These are phyloP conservation scores for Carassius carassius DNA, from an alignment of 2,113 vertebrate genomes.

Conservation along the genomic window DNA sequence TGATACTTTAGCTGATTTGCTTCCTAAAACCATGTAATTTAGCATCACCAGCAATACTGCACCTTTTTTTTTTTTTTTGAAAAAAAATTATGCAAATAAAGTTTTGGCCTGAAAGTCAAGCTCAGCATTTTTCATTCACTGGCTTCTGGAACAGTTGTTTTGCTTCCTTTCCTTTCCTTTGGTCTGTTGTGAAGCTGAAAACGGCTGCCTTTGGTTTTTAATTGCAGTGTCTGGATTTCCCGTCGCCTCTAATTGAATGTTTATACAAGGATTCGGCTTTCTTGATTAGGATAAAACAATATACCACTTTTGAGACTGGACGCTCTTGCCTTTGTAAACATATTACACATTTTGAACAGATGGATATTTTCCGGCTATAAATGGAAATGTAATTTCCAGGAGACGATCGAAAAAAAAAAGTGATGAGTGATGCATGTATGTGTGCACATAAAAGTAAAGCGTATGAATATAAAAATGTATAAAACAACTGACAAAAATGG, in stretches of 20 bases:
- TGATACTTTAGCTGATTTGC: neutral
- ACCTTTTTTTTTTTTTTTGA: neutral
- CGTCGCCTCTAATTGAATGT: slow-evolving; percentile 64
- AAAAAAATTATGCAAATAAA: neutral
- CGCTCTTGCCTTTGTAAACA: neutral
- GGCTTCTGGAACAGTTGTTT: slow-evolving; percentile 1
- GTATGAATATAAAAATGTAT: neutral
- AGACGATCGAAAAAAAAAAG: neutral
- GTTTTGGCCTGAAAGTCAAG: slow-evolving; percentile 2
- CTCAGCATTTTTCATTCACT: neutral
- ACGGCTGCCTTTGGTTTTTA: slow-evolving; percentile 54
- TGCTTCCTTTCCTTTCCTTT: neutral
- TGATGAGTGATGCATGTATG: neutral
- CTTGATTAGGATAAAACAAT: slow-evolving; percentile 66
- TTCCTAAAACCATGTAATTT: neutral
- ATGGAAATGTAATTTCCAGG: neutral
- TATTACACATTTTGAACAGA: neutral
- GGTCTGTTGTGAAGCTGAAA: neutral
- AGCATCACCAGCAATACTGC: neutral
- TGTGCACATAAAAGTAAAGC: neutral
- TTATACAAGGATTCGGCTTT: slow-evolving; percentile 60
- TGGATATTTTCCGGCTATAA: neutral
- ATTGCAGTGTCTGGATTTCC: slow-evolving; percentile 61
- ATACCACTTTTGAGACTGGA: slow-evolving; percentile 7
- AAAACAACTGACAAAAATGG: neutral